phyloP scores from a whole-genome alignment of 2,888 invertebrate species.

The Cosmorhoe ocellata region DNA sequence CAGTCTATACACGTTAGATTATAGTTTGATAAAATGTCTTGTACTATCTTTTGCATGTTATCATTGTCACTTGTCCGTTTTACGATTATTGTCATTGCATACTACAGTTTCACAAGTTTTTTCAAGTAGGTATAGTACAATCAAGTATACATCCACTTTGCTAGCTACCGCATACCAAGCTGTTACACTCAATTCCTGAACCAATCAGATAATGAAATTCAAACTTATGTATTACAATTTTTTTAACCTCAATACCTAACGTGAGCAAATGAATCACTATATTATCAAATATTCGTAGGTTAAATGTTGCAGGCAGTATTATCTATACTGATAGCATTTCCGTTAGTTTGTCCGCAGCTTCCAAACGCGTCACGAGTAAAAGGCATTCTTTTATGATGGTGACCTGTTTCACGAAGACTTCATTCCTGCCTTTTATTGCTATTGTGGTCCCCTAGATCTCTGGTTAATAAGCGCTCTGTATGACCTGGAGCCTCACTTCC shows the following conservation, averaged over 20 bases:
- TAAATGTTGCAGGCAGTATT: not conserved
- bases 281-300: no score
- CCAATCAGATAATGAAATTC: no score
- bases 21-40: no score
- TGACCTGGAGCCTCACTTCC: slow-evolving; percentile 44
- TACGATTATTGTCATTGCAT: slow-evolving; percentile 19
- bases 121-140: no score
- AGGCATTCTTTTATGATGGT: slow-evolving; percentile 48
- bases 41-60: no score
- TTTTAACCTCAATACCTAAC: not conserved
- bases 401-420: slow-evolving; percentile 54
- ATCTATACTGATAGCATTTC: slow-evolving; percentile 5
- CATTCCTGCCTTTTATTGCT: slow-evolving; percentile 35
- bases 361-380: slow-evolving; percentile 21
- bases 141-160: no score
- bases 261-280: no score
- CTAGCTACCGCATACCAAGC: no score
- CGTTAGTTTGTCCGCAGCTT: slow-evolving; percentile 7
- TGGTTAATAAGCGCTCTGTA: slow-evolving; percentile 56
- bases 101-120: no score
- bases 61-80: not conserved
- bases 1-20: no score
- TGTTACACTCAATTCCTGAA: no score
- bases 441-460: slow-evolving; percentile 53
- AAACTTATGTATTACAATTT: no score